Percentiles rank a stretch among this genome's conserved stretches.
These are phyloP conservation scores for Lasioglossum baleicum DNA, from an alignment of 1,140 invertebrate genomes.

Conservation along the genomic window DNA sequence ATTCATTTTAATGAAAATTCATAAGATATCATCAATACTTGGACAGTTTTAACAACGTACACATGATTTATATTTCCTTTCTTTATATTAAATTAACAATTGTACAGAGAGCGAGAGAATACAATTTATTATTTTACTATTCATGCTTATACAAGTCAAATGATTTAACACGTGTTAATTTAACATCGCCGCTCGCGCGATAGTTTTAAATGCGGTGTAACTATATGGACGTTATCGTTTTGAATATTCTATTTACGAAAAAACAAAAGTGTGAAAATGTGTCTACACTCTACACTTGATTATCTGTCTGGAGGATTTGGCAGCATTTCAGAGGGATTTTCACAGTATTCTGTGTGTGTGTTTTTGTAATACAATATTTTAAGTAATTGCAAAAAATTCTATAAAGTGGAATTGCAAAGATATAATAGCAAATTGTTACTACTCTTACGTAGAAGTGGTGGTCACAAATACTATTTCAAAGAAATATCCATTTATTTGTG, in stretches of 20 bases:
- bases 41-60: background rate
- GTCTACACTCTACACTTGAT: conserved; percentile 39
- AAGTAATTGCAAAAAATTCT: conserved; percentile 30
- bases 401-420: conserved; percentile 36
- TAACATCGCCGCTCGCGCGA: conserved; percentile 39
- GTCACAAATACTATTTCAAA: conserved; percentile 43
- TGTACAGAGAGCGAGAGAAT: background rate
- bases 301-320: conserved; percentile 42
- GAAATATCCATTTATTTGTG: conserved; percentile 49
- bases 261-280: conserved; percentile 26
- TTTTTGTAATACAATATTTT: conserved; percentile 50
- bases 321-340: conserved; percentile 40
- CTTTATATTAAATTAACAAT: conserved; percentile 21
- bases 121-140: background rate
- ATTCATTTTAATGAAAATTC: conserved; percentile 5
- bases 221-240: conserved; percentile 23
- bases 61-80: conserved; percentile 9
- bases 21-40: background rate
- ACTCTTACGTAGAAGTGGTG: conserved; percentile 1
- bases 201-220: conserved; percentile 31
- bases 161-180: conserved; percentile 36
- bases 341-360: conserved; percentile 36
- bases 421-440: conserved; percentile 41
- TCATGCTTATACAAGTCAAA: conserved; percentile 28
- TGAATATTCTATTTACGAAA: conserved; percentile 18